Evolutionary conservation across 2,797 vertebrate genomes (phyloP).

Genomic region (Hybognathus amarus): DNA sequence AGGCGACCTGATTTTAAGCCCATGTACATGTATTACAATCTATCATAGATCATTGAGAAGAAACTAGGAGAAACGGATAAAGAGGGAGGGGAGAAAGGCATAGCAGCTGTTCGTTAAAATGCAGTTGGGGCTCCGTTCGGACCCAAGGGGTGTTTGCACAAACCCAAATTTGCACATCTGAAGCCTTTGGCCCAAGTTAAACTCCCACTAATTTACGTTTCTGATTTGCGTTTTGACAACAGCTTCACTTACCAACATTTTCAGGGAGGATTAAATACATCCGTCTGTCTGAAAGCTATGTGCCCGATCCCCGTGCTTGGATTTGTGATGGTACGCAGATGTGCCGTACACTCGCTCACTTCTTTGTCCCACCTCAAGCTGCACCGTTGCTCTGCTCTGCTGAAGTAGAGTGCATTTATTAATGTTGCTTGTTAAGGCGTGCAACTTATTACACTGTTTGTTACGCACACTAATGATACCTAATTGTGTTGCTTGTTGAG

Average conservation of each 20-base stretch:
- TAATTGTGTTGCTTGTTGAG: not conserved
- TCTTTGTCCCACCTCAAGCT: not conserved
- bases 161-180: slow-evolving; percentile 52
- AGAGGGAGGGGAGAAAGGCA: not conserved
- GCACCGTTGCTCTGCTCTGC: not conserved
- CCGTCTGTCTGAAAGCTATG: not conserved
- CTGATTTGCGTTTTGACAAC: slow-evolving; percentile 33
- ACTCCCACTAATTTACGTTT: slow-evolving; percentile 35
- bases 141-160: slow-evolving; percentile 10
- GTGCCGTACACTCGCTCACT: not conserved
- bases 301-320: not conserved
- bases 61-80: not conserved
- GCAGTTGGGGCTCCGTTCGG: slow-evolving; percentile 25
- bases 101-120: slow-evolving; percentile 58
- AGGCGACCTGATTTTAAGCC: slow-evolving; percentile 5
- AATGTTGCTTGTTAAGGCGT: not conserved
- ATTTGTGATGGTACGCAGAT: not conserved
- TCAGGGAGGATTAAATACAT: slow-evolving; percentile 30
- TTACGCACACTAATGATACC: not conserved
- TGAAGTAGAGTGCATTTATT: not conserved
- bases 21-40: slow-evolving; percentile 6
- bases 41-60: slow-evolving; percentile 31
- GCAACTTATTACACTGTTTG: not conserved
- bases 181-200: slow-evolving; percentile 47
- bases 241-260: slow-evolving; percentile 41